Conservation (phyloP, 1,140 invertebrate species). For the Drosophila setifemur region DNA sequence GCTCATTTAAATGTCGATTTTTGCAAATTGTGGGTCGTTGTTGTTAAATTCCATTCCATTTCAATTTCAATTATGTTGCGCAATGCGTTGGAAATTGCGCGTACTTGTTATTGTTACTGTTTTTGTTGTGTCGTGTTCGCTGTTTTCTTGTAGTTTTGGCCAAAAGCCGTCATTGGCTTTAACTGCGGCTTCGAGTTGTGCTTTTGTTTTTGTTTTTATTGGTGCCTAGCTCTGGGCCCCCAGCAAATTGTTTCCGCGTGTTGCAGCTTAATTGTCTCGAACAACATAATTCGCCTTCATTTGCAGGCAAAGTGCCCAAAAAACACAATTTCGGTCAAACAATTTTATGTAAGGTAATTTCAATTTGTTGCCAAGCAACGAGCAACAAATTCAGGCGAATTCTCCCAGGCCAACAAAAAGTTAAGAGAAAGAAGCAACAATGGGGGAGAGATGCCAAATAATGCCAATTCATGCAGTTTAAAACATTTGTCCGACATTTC, state of each 20-base stretch:
- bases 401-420: constrained; percentile 36
- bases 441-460: constrained; percentile 35
- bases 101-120: constrained; percentile 51
- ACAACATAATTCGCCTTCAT: constrained; percentile 73
- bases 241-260: constrained; percentile 74
- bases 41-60: constrained; percentile 51
- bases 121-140: neutral
- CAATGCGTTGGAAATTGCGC: constrained; percentile 76
- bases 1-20: constrained; percentile 76
- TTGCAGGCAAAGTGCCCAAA: constrained; percentile 51
- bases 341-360: constrained; percentile 74
- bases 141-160: constrained; percentile 26
- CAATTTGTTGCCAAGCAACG: constrained; percentile 55
- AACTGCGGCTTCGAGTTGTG: constrained; percentile 1
- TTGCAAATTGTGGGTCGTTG: constrained; percentile 71
- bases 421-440: constrained; percentile 6
- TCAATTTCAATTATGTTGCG: constrained; percentile 73
- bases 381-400: constrained; percentile 39
- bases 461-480: constrained; percentile 79
- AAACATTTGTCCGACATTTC: constrained; percentile 80
- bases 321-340: constrained; percentile 43
- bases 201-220: constrained; percentile 31
- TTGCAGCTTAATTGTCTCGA: constrained; percentile 72
- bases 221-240: constrained; percentile 45
- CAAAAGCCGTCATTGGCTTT: constrained; percentile 64